Conservation (phyloP, 2,888 invertebrate genomes). For the Eumerus sabulonum region DNA sequence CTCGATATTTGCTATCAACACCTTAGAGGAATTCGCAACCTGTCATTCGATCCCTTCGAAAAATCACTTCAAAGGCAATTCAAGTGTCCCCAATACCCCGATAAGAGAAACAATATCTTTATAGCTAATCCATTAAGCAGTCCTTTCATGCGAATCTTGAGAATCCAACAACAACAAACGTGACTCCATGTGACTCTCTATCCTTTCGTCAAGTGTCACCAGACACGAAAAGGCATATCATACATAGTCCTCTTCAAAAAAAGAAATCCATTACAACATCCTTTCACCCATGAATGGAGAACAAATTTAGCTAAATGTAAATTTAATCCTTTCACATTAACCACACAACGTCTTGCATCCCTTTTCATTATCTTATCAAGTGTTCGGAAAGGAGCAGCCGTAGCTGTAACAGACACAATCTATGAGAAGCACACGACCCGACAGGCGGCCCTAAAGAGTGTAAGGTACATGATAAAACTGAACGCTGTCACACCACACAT, state of each 20-base stretch:
- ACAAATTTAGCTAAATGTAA: conserved; percentile 1
- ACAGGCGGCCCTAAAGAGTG: neutral
- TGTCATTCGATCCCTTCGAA: too few relatives aligned
- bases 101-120: too few relatives aligned
- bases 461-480: conserved; percentile 23
- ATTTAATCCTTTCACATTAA: conserved; percentile 20
- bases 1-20: too few relatives aligned
- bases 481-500: conserved; percentile 30
- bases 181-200: too few relatives aligned
- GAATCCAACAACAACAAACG: too few relatives aligned
- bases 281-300: neutral
- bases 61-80: too few relatives aligned
- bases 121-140: too few relatives aligned
- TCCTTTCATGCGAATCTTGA: too few relatives aligned
- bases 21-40: too few relatives aligned
- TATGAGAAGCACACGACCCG: neutral
- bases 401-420: neutral
- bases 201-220: too few relatives aligned
- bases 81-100: too few relatives aligned
- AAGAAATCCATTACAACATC: neutral
- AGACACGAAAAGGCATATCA: too few relatives aligned
- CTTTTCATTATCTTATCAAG: conserved; percentile 49
- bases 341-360: conserved; percentile 33
- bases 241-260: neutral
- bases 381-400: neutral